phyloP scores from a whole-genome alignment of 2,888 invertebrate species.

The Odontothrips loti region DNA sequence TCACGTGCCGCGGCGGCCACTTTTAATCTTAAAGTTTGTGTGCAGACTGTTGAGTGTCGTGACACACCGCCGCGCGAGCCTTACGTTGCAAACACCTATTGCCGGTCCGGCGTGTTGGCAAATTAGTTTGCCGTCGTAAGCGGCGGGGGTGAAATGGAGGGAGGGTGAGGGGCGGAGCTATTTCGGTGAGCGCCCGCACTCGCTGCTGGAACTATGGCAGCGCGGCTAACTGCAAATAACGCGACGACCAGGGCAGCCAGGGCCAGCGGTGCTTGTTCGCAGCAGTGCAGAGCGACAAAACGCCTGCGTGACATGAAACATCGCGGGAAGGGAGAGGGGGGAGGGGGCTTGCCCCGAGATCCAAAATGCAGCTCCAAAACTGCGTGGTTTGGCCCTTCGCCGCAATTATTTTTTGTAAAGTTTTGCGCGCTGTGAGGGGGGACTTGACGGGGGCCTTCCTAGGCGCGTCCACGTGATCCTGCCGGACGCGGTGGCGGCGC shows the following conservation, averaged over 20 bases:
- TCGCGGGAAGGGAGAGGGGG: too few species aligned
- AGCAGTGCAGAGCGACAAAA: background rate
- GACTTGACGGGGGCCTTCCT: too few species aligned
- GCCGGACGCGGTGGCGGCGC: too few species aligned
- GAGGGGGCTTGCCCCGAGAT: too few species aligned
- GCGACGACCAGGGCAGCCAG: background rate
- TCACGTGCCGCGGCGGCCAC: background rate
- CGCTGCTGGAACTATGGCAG: background rate
- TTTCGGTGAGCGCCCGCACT: background rate
- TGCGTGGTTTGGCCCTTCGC: too few species aligned
- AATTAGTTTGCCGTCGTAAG: background rate
- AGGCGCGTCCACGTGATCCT: too few species aligned
- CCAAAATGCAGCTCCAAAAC: too few species aligned
- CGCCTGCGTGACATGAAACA: background rate
- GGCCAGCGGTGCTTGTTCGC: background rate
- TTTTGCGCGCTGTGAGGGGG: too few species aligned
- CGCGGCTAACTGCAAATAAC: background rate
- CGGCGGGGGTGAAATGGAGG: background rate
- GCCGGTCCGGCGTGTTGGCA: background rate
- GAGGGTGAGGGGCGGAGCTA: background rate
- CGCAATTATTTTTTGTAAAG: too few species aligned
- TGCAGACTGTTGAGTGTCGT: background rate
- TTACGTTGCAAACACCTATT: background rate
- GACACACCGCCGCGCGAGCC: background rate
- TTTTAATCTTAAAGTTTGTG: conserved; percentile 13